Evolutionary conservation across 2,888 invertebrate genomes (phyloP), one percentile per base, ranked within the genome.

Genomic region (Lomographa bimaculata): DNA sequence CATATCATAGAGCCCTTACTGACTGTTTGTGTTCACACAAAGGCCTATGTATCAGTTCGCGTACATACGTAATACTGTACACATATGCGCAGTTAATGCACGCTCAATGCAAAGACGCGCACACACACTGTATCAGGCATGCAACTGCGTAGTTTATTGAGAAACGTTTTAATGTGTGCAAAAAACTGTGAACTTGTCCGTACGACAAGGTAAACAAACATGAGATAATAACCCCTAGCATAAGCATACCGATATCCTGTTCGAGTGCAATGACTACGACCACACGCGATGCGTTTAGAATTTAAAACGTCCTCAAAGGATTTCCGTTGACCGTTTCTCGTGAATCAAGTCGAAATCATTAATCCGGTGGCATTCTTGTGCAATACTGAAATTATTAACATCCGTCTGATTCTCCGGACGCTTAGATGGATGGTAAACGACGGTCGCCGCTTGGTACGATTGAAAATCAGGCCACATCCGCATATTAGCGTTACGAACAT

Each of bases 401-500:
- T 75, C 74, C 76, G 75, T 62, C 64, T 64, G 68, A 64, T 57
- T 60, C 63, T 62, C 62, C 69, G 71, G 67, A 65, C 64, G 68
- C 53, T 57, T 53, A 57, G 64, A 65, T 73, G 67, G 72, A 70
- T 72, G 71, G 69, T 67, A 67, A 60, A 64, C 65, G 66, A 69
- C 60, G 57, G 59, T 26, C 32, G 38, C 28, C 57, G 60, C 59
- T 36, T 56, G 62, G 64, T 60, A 55, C 72, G 71, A 78, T 76
- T 77, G 72, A 76, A 78, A 79, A 81, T 77, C 77, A 76, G 81
- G 73, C 71, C 78, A 66, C 76, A 78, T 81, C 79, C 81, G 75
- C 65, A 60, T 71, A 74, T 79, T 75, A 79, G 66, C 65, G 68
- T 71, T 66, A 70, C 63, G 69, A 64, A 64, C 68, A 69, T 70